These are phyloP conservation scores for Staurois parvus DNA, from an alignment of 2,797 vertebrate genomes.

Conservation along the genomic window DNA sequence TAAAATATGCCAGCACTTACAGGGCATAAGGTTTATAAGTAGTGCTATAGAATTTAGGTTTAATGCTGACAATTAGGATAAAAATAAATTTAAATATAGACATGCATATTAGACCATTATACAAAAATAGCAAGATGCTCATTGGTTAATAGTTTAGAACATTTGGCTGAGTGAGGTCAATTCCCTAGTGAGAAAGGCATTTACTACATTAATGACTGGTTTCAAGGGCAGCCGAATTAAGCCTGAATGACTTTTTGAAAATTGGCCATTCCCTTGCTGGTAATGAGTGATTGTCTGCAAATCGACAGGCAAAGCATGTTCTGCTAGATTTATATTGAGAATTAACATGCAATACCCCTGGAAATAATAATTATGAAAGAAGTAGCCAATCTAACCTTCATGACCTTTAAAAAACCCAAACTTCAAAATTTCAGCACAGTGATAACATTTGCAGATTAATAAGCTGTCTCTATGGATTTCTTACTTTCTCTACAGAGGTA, in stretches of 20 bases:
- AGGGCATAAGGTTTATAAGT: constrained; percentile 12
- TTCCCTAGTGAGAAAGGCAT: constrained; percentile 46
- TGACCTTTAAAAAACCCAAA: constrained; percentile 53
- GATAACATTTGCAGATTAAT: constrained; percentile 50
- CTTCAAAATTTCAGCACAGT: constrained; percentile 34
- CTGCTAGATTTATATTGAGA: constrained; percentile 50
- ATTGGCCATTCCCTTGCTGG: constrained; percentile 46
- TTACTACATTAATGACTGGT: constrained; percentile 53
- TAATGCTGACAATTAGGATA: constrained; percentile 39
- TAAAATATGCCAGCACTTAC: constrained; percentile 30
- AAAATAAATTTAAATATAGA: constrained; percentile 38
- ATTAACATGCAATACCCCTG: constrained; percentile 56
- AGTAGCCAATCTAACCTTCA: constrained; percentile 34
- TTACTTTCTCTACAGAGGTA: constrained; percentile 16
- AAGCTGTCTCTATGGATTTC: constrained; percentile 17
- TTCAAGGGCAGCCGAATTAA: constrained; percentile 58
- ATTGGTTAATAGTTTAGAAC: constrained; percentile 44
- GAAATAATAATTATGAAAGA: constrained; percentile 56
- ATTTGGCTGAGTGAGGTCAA: constrained; percentile 51
- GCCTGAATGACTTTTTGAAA: constrained; percentile 56
- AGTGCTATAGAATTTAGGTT: constrained; percentile 19
- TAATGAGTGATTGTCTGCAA: constrained; percentile 55
- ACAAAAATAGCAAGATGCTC: constrained; percentile 22
- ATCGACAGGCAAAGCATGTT: constrained; percentile 53
- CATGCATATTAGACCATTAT: constrained; percentile 46